Conservation (phyloP, 2,888 invertebrate genomes). For the Pycnomerus fuliginosus region DNA sequence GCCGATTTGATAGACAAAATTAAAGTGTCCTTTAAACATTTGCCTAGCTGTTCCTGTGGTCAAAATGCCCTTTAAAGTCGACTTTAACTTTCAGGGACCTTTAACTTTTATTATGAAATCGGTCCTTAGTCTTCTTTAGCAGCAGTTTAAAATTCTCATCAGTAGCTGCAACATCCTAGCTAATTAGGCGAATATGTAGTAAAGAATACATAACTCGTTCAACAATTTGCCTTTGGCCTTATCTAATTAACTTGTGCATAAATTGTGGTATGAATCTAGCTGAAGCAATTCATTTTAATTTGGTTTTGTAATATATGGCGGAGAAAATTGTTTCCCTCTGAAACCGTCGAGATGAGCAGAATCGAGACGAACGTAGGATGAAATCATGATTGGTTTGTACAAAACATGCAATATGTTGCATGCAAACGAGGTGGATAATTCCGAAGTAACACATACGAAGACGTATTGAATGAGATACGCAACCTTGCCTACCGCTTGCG, state of each 20-base stretch:
- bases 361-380: background rate
- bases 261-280: slow-evolving; percentile 31
- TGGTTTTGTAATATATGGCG: slow-evolving; percentile 7
- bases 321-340: slow-evolving; percentile 12
- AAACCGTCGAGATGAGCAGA: slow-evolving; percentile 1
- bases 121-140: too few relatives aligned
- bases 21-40: too few relatives aligned
- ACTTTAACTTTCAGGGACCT: too few relatives aligned
- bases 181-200: slow-evolving; percentile 8
- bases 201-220: slow-evolving; percentile 28
- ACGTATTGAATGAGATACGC: slow-evolving; percentile 26
- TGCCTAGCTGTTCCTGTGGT: too few relatives aligned
- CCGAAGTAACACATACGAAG: slow-evolving; percentile 17
- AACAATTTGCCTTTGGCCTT: slow-evolving; percentile 33
- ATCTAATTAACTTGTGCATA: slow-evolving; percentile 33
- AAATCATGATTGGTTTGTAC: slow-evolving; percentile 5
- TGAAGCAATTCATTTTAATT: slow-evolving; percentile 17
- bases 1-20: too few relatives aligned
- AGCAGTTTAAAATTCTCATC: too few relatives aligned
- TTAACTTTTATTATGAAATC: too few relatives aligned
- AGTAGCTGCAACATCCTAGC: too few relatives aligned
- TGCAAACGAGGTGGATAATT: slow-evolving; percentile 6
- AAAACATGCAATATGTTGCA: slow-evolving; percentile 11
- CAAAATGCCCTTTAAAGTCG: too few relatives aligned
- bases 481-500: slow-evolving; percentile 22